These are phyloP conservation scores for Phyllopteryx taeniolatus DNA, from an alignment of 2,113 vertebrate species.

Conservation along the genomic window DNA sequence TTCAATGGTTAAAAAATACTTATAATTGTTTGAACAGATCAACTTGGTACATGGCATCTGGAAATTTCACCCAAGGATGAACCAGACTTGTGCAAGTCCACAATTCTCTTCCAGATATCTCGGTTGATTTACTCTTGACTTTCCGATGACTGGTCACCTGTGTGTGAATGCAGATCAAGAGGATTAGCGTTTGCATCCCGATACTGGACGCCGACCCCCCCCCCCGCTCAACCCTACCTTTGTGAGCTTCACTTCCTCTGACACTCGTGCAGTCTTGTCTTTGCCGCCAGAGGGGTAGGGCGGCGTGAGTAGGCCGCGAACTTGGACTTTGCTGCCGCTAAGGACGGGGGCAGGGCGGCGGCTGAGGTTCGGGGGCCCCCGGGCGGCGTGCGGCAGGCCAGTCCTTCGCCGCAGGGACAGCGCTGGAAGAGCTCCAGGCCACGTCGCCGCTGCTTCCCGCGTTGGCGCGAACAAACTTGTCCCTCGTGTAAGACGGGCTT, in stretches of 20 bases:
- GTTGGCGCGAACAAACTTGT: conserved; percentile 86
- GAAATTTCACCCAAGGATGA: no score
- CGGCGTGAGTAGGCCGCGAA: background rate
- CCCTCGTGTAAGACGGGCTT: conserved; percentile 87
- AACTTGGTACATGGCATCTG: no score
- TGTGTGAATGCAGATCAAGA: no score
- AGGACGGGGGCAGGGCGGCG: background rate
- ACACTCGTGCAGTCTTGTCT: conserved; percentile 86
- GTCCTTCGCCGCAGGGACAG: conserved; percentile 83
- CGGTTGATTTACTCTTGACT: no score
- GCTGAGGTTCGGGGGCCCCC: background rate
- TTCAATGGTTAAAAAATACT: no score
- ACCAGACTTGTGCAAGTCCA: no score
- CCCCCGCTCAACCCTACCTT: background rate
- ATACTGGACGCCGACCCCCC: background rate
- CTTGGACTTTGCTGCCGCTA: conserved; percentile 21
- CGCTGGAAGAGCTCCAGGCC: conserved; percentile 91
- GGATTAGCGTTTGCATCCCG: no score
- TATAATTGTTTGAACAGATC: no score
- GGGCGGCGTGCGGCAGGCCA: conserved; percentile 77
- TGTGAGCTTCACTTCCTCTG: conserved; percentile 74
- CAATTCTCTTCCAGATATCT: no score
- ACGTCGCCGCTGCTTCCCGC: conserved; percentile 78
- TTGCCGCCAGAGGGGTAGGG: conserved; percentile 58
- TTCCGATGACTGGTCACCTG: no score